These are phyloP conservation scores for Tetrapedia diversipes DNA, from an alignment of 2,888 invertebrate genomes.

Conservation along the genomic window DNA sequence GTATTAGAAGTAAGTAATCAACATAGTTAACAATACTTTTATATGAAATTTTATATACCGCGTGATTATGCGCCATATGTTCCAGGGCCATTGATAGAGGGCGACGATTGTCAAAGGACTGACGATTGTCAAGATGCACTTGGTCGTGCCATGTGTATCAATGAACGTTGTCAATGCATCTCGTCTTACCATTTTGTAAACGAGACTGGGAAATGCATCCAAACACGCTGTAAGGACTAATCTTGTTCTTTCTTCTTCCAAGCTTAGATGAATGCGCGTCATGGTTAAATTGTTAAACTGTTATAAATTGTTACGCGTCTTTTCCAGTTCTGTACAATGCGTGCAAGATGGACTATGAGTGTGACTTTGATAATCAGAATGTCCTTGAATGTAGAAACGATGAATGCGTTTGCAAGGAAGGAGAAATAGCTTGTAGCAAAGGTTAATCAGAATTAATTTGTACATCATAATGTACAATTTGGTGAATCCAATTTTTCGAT, in stretches of 20 bases:
- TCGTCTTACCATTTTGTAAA: conserved; percentile 65
- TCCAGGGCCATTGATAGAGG: conserved; percentile 64
- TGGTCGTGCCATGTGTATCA: conserved; percentile 65
- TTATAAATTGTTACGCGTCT: background rate
- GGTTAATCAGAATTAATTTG: conserved; percentile 64
- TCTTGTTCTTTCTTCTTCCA: background rate
- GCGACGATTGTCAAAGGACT: conserved; percentile 70
- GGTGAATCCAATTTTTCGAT: conserved; percentile 12
- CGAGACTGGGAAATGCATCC: conserved; percentile 64
- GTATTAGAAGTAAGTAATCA: conserved; percentile 67
- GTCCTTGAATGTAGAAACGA: conserved; percentile 62
- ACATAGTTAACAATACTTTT: background rate
- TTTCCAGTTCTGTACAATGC: conserved; percentile 62
- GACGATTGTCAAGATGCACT: conserved; percentile 71
- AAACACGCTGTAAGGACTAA: conserved; percentile 57
- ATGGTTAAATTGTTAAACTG: background rate
- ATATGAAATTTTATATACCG: too few relatives aligned
- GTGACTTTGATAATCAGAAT: conserved; percentile 34
- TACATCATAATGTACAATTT: conserved; percentile 38
- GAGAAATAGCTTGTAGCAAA: conserved; percentile 60
- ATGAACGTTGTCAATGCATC: conserved; percentile 66
- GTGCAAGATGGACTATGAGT: conserved; percentile 67
- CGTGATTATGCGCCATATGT: background rate
- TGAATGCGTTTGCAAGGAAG: conserved; percentile 65
- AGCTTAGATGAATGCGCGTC: background rate